phyloP scores from a whole-genome alignment of 2,888 invertebrate genomes.

The Ennomos fuscantarius region DNA sequence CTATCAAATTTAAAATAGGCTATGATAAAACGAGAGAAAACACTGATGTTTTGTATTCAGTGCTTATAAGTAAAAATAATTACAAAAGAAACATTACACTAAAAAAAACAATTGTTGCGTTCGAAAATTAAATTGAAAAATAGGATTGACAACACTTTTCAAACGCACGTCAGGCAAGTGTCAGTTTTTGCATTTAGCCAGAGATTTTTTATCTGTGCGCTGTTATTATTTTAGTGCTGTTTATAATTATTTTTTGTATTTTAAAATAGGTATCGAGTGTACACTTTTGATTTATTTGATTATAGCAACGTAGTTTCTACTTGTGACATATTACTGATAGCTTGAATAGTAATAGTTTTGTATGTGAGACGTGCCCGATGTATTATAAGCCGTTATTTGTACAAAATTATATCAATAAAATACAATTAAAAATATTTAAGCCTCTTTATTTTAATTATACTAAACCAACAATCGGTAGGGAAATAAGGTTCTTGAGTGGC shows the following conservation, averaged over 20 bases:
- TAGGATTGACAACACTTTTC: too few relatives aligned
- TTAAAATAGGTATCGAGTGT: neutral
- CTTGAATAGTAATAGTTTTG: slow-evolving; percentile 84
- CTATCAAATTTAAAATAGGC: too few relatives aligned
- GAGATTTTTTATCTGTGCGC: slow-evolving; percentile 8
- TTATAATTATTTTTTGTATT: slow-evolving; percentile 10
- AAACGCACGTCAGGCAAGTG: neutral
- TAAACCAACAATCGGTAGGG: neutral
- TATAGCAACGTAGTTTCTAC: slow-evolving; percentile 61
- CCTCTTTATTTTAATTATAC: slow-evolving; percentile 7
- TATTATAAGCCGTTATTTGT: slow-evolving; percentile 86
- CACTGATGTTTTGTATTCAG: too few relatives aligned
- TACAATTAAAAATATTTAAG: slow-evolving; percentile 55
- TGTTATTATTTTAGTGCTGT: slow-evolving; percentile 8
- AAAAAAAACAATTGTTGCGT: slow-evolving; percentile 9
- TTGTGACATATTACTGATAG: slow-evolving; percentile 74
- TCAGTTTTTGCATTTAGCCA: slow-evolving; percentile 2
- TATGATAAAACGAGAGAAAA: too few relatives aligned
- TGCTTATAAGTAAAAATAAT: slow-evolving; percentile 25
- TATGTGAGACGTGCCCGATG: slow-evolving; percentile 86
- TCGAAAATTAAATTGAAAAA: neutral
- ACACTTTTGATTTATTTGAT: slow-evolving; percentile 5
- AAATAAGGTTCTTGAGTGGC: too few relatives aligned
- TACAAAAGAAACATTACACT: slow-evolving; percentile 9
- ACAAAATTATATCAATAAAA: slow-evolving; percentile 86